A percentile compares a stretch with the other conserved stretches of the same genome.
These are phyloP conservation scores for Tapirus terrestris DNA, from an alignment of 2,113 vertebrate genomes.

Conservation along the genomic window DNA sequence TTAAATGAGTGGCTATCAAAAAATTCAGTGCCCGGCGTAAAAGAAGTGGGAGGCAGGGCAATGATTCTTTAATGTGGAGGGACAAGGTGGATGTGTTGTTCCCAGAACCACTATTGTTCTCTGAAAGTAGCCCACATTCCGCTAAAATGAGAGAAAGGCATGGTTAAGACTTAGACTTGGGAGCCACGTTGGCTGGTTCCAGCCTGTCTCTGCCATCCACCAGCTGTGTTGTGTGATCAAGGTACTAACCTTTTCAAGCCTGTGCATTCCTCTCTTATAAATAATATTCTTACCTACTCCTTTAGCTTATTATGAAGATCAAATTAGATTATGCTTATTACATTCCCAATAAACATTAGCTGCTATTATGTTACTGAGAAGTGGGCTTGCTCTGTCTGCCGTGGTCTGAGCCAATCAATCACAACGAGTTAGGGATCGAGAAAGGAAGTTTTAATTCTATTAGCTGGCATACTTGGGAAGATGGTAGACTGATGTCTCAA, in stretches of 20 bases:
- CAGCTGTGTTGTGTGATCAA: background rate
- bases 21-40: conserved; percentile 51
- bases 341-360: background rate
- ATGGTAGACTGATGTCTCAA: no score
- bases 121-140: background rate
- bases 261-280: background rate
- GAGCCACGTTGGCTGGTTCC: background rate
- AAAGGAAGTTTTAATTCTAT: no score
- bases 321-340: background rate
- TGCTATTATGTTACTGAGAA: background rate
- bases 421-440: no score
- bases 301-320: background rate
- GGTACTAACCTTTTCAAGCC: background rate
- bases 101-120: background rate
- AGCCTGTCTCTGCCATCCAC: background rate
- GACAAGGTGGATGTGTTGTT: background rate
- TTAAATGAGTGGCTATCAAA: conserved; percentile 36
- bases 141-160: background rate
- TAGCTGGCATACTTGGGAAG: no score
- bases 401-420: no score
- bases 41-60: conserved; percentile 49
- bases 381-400: no score
- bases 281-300: background rate
- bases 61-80: conserved; percentile 67
- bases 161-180: background rate